These are phyloP conservation scores for Synanceia verrucosa DNA, from an alignment of 2,797 vertebrate genomes.

Conservation along the genomic window DNA sequence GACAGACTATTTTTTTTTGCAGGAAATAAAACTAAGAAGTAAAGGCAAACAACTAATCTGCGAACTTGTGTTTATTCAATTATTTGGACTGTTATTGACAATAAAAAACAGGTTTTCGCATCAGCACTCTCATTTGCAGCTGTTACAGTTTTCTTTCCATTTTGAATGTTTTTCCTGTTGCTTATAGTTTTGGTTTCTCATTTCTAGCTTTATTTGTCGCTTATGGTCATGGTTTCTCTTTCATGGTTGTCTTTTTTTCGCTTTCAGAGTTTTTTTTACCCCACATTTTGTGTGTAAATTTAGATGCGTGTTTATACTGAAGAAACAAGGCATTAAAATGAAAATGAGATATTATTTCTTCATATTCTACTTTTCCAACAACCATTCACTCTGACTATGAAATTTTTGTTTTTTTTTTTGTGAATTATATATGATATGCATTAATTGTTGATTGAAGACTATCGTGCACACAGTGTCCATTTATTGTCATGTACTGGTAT, in stretches of 20 bases:
- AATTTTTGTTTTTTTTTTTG: too few relatives aligned
- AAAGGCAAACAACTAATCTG: constrained; percentile 33
- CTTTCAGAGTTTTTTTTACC: constrained; percentile 51
- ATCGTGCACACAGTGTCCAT: background rate
- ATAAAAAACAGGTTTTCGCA: constrained; percentile 19
- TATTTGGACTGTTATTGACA: background rate
- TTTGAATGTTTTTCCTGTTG: constrained; percentile 20
- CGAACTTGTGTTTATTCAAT: background rate
- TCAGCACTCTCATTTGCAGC: constrained; percentile 57
- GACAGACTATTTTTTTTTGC: background rate
- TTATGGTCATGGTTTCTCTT: constrained; percentile 61
- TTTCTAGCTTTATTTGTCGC: constrained; percentile 58
- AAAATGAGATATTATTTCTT: background rate
- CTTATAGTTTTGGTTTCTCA: constrained; percentile 58
- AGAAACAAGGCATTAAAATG: background rate
- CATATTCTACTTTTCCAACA: background rate
- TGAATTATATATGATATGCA: background rate
- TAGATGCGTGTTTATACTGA: background rate
- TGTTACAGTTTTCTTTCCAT: constrained; percentile 41
- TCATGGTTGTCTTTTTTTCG: constrained; percentile 45
- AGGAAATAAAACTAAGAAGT: background rate
- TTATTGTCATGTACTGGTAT: background rate
- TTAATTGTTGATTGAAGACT: background rate
- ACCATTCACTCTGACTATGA: background rate
- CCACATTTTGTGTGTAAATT: background rate